Evolutionary conservation across 2,888 invertebrate genomes (phyloP).

Genomic region (Pammene aurita): DNA sequence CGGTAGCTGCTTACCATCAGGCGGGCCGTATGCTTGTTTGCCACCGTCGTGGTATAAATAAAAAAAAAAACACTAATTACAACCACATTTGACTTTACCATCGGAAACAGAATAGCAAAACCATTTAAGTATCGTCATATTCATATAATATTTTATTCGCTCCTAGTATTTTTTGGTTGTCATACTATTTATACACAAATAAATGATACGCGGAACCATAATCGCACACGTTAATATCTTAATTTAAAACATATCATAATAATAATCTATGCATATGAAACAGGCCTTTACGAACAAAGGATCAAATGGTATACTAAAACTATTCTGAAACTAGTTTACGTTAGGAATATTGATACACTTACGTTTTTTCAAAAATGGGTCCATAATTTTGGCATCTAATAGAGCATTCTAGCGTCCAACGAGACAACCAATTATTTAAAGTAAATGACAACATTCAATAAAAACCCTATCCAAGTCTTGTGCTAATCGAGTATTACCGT

Average conservation of each 20-base stretch:
- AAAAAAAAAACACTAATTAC: no score
- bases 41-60: no score
- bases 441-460: constrained; percentile 50
- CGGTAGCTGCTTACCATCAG: no score
- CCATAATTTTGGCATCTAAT: constrained; percentile 57
- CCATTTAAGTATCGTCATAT: no score
- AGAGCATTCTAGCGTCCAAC: constrained; percentile 49
- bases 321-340: constrained; percentile 50
- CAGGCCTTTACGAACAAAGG: constrained; percentile 44
- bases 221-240: no score
- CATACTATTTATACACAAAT: no score
- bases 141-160: no score
- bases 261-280: constrained; percentile 42
- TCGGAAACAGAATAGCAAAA: no score
- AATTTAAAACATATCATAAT: background rate
- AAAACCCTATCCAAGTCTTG: constrained; percentile 37
- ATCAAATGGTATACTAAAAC: constrained; percentile 44
- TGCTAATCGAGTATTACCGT: constrained; percentile 27
- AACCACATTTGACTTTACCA: no score
- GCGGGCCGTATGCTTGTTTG: no score
- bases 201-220: no score
- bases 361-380: constrained; percentile 47
- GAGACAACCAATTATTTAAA: constrained; percentile 42
- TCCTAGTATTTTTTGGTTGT: no score
- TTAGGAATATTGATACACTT: constrained; percentile 45